Base-by-base conservation (phyloP, 1,140 invertebrate species). In the Caerostris extrusa region DNA sequence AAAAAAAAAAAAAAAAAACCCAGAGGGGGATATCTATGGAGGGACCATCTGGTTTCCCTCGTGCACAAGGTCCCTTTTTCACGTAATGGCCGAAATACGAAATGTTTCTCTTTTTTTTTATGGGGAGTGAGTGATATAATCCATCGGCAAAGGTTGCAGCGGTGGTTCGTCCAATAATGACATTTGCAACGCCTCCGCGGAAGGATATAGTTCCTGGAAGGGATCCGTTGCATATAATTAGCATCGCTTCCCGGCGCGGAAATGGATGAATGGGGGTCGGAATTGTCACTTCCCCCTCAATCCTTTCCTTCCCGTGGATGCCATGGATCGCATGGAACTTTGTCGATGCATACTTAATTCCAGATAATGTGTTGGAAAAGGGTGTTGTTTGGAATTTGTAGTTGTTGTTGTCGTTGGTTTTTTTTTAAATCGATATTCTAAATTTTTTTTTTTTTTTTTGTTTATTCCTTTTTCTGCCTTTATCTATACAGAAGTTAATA, bases 221-320 rank as follows among this genome's bases (percentile, higher is more conserved):
- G 90, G 90, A 85, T 92, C 12, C 77, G 58, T 92, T 64, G 90
- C 90, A 92, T 92, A 58, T 92, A 92, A 92, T 92, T 92, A 92
- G 90, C 90, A 91, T 91, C 71, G 71, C 56, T 81, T 71, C 64
- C 14, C 87, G 71, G 34, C 71, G 34, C 71, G 71, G 71, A 77
- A 77, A 53, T 77, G 71, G 71, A 77, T 77, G 71, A 50, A 19
- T 12, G 71, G 50, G 69, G 69, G 83, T 17, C 7, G 56, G 83
- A 85, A 60, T 58, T 57, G 83, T 85, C 56, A 60, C 83, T 85
- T 60, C 83, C 8, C 77, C 50, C 57, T 34, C 55, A 85, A 85
- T 58, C 56, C 82, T 58, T 58, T 57, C n/a, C 53, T 34, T 85
- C 50, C n/a, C 12, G 17, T 34, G 71, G 50, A 3, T 50, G 69